phyloP scores from a whole-genome alignment of 2,888 invertebrate genomes.

The Idaea aversata region DNA sequence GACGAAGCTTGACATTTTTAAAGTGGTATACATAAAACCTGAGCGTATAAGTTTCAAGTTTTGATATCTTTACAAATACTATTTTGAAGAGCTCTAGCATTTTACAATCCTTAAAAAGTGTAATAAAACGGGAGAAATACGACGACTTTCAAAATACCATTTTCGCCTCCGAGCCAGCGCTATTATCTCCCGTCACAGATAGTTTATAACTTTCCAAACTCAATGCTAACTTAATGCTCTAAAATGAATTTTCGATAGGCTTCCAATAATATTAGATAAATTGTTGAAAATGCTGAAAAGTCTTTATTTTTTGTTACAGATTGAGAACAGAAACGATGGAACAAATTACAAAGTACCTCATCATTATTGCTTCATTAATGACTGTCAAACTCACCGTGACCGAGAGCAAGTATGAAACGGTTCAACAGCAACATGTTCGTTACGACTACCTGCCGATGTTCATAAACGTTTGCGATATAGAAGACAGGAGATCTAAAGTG shows the following conservation, averaged over 20 bases:
- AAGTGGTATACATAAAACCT: slow-evolving; percentile 12
- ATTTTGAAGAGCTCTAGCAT: slow-evolving; percentile 17
- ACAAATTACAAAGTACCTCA: slow-evolving; percentile 60
- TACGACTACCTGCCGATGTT: slow-evolving; percentile 62
- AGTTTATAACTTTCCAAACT: slow-evolving; percentile 23
- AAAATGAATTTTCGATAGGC: slow-evolving; percentile 17
- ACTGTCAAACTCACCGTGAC: slow-evolving; percentile 63
- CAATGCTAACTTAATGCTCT: slow-evolving; percentile 20
- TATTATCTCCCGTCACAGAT: slow-evolving; percentile 22
- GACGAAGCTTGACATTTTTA: too few species aligned
- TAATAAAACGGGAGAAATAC: slow-evolving; percentile 29
- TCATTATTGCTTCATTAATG: slow-evolving; percentile 67
- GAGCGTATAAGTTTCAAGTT: slow-evolving; percentile 13
- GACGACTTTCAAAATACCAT: slow-evolving; percentile 26
- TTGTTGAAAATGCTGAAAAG: slow-evolving; percentile 6
- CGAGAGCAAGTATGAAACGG: slow-evolving; percentile 65
- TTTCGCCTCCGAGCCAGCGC: slow-evolving; percentile 17
- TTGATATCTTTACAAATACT: slow-evolving; percentile 19
- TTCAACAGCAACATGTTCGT: slow-evolving; percentile 57
- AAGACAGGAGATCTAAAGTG: slow-evolving; percentile 68
- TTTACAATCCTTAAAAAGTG: slow-evolving; percentile 26
- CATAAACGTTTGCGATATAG: slow-evolving; percentile 71
- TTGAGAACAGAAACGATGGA: slow-evolving; percentile 47
- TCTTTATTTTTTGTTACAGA: slow-evolving; percentile 31
- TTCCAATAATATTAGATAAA: slow-evolving; percentile 13